Evolutionary conservation across 2,797 vertebrate genomes (phyloP), one percentile per base, ranked within the genome.

Genomic region (Neoniphon sammara): DNA sequence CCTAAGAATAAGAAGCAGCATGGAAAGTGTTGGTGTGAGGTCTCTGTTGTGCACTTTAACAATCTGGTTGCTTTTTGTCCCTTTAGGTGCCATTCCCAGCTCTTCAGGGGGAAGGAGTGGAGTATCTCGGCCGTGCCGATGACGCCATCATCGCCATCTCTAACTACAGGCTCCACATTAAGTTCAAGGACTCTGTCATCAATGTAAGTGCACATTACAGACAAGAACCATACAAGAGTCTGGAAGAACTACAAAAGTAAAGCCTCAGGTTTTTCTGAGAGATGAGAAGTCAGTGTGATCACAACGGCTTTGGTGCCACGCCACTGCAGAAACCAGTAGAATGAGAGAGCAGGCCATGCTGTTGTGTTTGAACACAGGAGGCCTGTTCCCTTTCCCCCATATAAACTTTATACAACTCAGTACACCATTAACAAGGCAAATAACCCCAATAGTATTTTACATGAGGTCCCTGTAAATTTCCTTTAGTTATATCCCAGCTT

Each of bases 151-250:
- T 99, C 3, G 98, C 97, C 86, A 95, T 99, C 91, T 99, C 98
- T 56, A 99, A 99, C 95, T 99, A 99, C 93, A 93, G 98, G 85
- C 95, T 99, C 78, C 98, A 99, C 88, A 98, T 99, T 90, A 99
- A 99, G 85, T 98, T 97, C 90, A 99, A 98, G 91, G 97, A 99
- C 88, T 99, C 98, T 10, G 95, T 99, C 86, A 95, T 98, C 92
- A 99, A 98, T 66, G 98, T 99, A 92, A 97, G 97, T 93, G 1
- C 53, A 74, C 2, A 15, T 69, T 61, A 68, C 20, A 18, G 27
- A 53, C 62, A 31, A 21, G 68, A 54, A 67, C 76, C n/a, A 31
- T 44, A 31, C 59, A 20, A 39, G 18, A 42, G 8, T 17, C 21
- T 46, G 36, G 49, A 66, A 34, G 21, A 77, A 39, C 46, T 53